phyloP scores from a whole-genome alignment of 2,113 vertebrate species.

The Tetraodon nigroviridis region DNA sequence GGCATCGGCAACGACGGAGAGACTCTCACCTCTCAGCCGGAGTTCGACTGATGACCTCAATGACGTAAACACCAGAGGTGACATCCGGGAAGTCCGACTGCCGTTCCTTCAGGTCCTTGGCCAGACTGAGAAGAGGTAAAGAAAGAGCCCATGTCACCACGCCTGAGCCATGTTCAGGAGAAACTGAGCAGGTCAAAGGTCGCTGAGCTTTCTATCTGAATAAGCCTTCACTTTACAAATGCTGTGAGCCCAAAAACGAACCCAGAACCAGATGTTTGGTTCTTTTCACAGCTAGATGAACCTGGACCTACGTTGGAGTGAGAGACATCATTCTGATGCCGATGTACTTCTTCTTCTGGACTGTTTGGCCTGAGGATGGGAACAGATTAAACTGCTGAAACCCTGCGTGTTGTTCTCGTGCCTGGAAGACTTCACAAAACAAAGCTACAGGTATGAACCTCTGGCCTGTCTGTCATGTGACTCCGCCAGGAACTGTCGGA shows the following conservation, averaged over 20 bases:
- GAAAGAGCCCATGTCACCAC: neutral
- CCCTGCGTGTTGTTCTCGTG: too few relatives aligned
- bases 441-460: slow-evolving; percentile 69
- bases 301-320: slow-evolving; percentile 78
- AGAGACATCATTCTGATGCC: slow-evolving; percentile 95
- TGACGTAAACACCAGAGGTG: slow-evolving; percentile 90
- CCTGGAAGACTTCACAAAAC: too few relatives aligned
- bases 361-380: slow-evolving; percentile 76
- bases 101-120: slow-evolving; percentile 87
- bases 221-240: too few relatives aligned
- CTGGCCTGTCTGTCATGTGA: slow-evolving; percentile 88
- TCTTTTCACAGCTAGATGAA: neutral
- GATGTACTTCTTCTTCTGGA: slow-evolving; percentile 90
- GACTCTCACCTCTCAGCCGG: slow-evolving; percentile 89
- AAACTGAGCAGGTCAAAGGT: neutral
- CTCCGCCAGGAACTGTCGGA: slow-evolving; percentile 92
- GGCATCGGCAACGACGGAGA: neutral
- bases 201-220: too few relatives aligned
- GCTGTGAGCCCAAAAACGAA: too few relatives aligned
- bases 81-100: slow-evolving; percentile 90
- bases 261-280: neutral
- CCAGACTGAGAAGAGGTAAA: slow-evolving; percentile 74
- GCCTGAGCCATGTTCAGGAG: neutral
- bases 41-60: slow-evolving; percentile 92
- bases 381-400: neutral